These are phyloP conservation scores for Dysmachus trigonus DNA, from an alignment of 2,888 invertebrate species.

Conservation along the genomic window DNA sequence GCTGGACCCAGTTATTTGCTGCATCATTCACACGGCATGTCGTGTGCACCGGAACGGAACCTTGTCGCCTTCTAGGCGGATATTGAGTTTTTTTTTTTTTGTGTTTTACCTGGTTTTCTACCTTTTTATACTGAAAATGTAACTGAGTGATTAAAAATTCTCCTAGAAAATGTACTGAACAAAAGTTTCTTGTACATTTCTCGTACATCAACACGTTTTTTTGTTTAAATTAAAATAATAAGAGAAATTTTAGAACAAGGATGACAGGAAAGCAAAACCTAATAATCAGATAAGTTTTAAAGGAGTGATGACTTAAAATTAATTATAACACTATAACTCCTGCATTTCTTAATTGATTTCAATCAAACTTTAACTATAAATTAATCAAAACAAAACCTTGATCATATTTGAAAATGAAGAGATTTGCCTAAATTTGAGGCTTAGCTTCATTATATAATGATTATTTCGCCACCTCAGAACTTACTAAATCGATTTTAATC, in stretches of 20 bases:
- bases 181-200: neutral
- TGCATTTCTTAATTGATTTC: no score
- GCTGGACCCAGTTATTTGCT: neutral
- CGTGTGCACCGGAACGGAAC: neutral
- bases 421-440: no score
- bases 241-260: neutral
- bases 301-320: no score
- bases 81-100: neutral
- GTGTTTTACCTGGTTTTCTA: neutral
- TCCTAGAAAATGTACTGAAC: neutral
- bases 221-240: neutral
- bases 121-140: neutral
- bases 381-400: no score
- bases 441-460: no score
- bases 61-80: neutral
- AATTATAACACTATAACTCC: no score
- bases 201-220: neutral
- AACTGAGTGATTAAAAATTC: neutral
- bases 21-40: neutral
- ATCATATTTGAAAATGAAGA: no score
- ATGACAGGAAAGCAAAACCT: neutral
- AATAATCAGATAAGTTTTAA: no score
- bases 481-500: no score
- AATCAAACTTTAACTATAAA: no score
- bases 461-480: no score